Conservation (phyloP, 2,113 vertebrate species). For the Oreotrochilus melanogaster region DNA sequence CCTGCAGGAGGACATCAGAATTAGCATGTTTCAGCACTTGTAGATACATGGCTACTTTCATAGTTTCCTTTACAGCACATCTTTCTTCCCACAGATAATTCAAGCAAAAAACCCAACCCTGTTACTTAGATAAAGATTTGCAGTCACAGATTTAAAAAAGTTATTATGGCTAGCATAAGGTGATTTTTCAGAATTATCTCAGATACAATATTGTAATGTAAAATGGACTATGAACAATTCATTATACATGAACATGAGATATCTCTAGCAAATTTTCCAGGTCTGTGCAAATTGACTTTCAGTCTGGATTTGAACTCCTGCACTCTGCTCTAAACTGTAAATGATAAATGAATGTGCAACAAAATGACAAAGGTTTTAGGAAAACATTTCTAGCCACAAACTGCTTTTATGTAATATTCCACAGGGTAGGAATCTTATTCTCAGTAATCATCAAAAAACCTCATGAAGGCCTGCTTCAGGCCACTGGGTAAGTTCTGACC, state of each 20-base stretch:
- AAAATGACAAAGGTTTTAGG: neutral
- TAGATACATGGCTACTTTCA: neutral
- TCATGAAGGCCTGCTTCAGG: neutral
- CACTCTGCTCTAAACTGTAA: neutral
- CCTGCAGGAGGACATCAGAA: neutral
- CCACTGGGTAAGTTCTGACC: neutral
- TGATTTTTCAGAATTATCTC: neutral
- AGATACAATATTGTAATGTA: neutral
- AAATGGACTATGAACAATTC: slow-evolving; percentile 31
- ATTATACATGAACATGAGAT: neutral
- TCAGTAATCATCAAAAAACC: neutral
- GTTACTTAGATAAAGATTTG: neutral
- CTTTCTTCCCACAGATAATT: neutral
- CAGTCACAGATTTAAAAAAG: neutral
- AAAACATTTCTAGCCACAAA: neutral
- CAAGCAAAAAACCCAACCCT: neutral
- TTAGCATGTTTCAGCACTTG: neutral
- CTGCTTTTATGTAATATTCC: neutral
- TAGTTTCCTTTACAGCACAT: neutral
- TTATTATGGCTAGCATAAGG: neutral
- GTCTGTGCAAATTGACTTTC: neutral
- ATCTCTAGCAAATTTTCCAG: neutral
- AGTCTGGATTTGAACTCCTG: slow-evolving; percentile 1
- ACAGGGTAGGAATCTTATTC: neutral
- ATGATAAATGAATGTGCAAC: neutral